Base-by-base conservation (phyloP, 1,140 invertebrate species). In the Melipona quadrifasciata region DNA sequence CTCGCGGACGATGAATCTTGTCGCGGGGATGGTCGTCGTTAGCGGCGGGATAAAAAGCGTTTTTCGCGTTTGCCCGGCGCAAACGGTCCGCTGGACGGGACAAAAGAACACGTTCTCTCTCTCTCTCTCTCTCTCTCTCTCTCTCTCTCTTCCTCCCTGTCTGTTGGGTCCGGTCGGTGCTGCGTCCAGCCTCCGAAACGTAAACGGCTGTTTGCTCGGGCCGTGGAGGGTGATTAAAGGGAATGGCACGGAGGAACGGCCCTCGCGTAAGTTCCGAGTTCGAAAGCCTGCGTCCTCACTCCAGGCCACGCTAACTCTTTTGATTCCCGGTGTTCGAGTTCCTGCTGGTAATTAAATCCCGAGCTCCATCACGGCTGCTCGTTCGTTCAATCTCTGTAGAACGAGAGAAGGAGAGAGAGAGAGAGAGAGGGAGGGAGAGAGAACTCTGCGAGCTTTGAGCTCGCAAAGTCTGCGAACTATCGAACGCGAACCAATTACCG, bases 401-500 rank as follows among this genome's bases (percentile, higher is more conserved):
- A 47, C 39, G 31, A 19, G 31, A 19, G 27, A 34, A 17, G 14
- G n/a, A 31, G 73, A 16, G 51, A 21, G 72, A 16, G 53, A 57
- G 53, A 57, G 27, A 21, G 72, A 12, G 19, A 55, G 17, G 31
- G 71, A 3, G 24, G 11, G 47, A 51, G 24, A n/a, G 39, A 27
- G 31, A 58, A 27, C n/a, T 82, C 61, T 55, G 55, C 65, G 79
- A 86, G 88, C 89, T 90, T 87, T 90, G 88, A 87, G 88, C 83
- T 87, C 53, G 83, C 85, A 86, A 87, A 89, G 88, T 90, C 83
- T 78, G 74, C 70, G 68, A 90, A 90, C 88, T 90, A 89, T 90
- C 88, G 89, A 90, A 90, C 88, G 86, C 77, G 86, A 90, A 86
- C 88, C 89, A 90, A 90, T 90, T 90, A 88, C 88, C 81, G 88